These are phyloP conservation scores for Tenthredo livida DNA, from an alignment of 2,888 invertebrate species.

Conservation along the genomic window DNA sequence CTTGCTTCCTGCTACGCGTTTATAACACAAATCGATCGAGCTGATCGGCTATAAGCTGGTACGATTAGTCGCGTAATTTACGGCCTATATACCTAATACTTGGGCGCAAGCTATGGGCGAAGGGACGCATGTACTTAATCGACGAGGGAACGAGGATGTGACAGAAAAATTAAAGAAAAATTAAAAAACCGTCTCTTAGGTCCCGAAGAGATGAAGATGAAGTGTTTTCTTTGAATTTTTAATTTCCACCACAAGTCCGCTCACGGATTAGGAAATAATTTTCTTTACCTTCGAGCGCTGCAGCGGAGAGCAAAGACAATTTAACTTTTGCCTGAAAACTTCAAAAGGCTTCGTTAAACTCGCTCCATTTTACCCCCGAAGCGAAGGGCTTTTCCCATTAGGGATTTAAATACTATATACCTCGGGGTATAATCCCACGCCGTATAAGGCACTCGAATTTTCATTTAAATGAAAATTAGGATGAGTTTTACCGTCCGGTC, in stretches of 20 bases:
- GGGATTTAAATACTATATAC: constrained; percentile 23
- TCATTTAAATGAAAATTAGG: constrained; percentile 67
- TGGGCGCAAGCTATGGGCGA: not conserved
- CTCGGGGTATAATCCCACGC: not conserved
- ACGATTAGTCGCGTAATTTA: constrained; percentile 10
- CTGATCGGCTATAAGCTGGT: constrained; percentile 33
- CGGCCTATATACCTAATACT: not conserved
- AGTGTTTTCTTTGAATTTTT: not conserved
- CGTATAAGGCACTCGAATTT: not conserved
- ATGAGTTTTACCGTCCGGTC: not conserved
- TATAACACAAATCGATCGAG: constrained; percentile 1
- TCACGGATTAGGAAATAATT: constrained; percentile 5
- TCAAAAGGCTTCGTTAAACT: constrained; percentile 60
- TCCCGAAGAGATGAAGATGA: too few species aligned
- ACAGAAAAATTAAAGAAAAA: not conserved
- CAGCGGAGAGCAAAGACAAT: constrained; percentile 63
- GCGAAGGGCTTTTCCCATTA: not conserved
- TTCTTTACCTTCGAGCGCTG: not conserved
- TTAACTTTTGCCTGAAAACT: constrained; percentile 69
- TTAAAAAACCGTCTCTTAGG: too few species aligned
- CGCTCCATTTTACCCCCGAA: constrained; percentile 10
- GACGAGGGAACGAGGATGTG: not conserved
- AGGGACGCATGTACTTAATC: not conserved
- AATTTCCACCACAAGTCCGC: not conserved
- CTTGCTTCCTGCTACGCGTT: not conserved